Conservation (phyloP, 2,797 vertebrate genomes). For the Xyrichtys novacula region DNA sequence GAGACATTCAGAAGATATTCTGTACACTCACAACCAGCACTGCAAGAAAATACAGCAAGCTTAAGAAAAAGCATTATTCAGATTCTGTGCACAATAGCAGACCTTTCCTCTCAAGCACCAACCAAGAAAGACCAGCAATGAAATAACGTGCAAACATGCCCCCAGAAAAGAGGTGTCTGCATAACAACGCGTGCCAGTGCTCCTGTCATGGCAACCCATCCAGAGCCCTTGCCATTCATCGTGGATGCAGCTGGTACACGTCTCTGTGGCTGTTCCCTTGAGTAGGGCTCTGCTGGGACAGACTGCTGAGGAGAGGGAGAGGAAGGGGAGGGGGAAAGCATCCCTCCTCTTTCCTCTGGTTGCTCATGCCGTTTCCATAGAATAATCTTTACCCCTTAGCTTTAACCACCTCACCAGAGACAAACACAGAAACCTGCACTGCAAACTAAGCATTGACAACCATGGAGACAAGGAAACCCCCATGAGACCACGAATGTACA, state of each 20-base stretch:
- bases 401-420: slow-evolving; percentile 42
- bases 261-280: slow-evolving; percentile 57
- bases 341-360: slow-evolving; percentile 6
- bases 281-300: slow-evolving; percentile 51
- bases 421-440: slow-evolving; percentile 21
- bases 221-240: slow-evolving; percentile 56
- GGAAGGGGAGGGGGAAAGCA: background rate
- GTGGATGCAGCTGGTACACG: slow-evolving; percentile 69
- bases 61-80: background rate
- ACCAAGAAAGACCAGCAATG: slow-evolving; percentile 35
- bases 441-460: slow-evolving; percentile 37
- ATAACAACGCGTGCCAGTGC: slow-evolving; percentile 56
- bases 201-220: slow-evolving; percentile 74
- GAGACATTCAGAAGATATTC: background rate
- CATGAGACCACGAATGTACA: slow-evolving; percentile 3
- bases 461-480: slow-evolving; percentile 30
- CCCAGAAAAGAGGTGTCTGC: slow-evolving; percentile 52
- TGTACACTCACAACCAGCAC: background rate
- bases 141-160: slow-evolving; percentile 67
- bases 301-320: slow-evolving; percentile 8
- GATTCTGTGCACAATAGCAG: slow-evolving; percentile 2
- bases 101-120: slow-evolving; percentile 19
- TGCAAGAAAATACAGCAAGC: slow-evolving; percentile 3
- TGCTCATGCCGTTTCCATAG: slow-evolving; percentile 43
- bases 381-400: background rate